These are phyloP conservation scores for Diloba caeruleocephala DNA, from an alignment of 2,888 invertebrate species.

Conservation along the genomic window DNA sequence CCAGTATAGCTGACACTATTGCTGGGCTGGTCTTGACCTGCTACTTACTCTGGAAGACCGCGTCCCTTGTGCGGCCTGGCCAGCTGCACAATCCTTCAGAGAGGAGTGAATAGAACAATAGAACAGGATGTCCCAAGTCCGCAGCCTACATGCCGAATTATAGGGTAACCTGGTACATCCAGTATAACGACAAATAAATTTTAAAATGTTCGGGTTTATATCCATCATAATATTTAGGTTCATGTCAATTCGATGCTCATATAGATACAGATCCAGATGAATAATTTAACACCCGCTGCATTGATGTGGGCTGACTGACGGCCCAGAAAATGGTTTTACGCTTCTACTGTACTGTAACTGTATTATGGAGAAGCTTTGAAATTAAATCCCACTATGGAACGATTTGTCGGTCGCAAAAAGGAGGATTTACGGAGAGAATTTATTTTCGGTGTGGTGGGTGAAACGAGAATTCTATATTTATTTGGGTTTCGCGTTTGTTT, in stretches of 20 bases:
- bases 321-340: constrained; percentile 52
- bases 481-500: too few relatives aligned
- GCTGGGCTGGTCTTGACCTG: too few relatives aligned
- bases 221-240: constrained; percentile 40
- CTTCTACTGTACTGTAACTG: constrained; percentile 44
- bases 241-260: constrained; percentile 23
- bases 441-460: constrained; percentile 10
- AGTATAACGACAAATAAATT: too few relatives aligned
- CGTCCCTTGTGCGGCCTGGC: too few relatives aligned
- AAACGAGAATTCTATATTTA: too few relatives aligned
- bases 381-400: constrained; percentile 38
- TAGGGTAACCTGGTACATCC: too few relatives aligned
- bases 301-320: constrained; percentile 47
- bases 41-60: too few relatives aligned
- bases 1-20: too few relatives aligned
- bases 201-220: constrained; percentile 14
- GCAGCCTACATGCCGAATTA: too few relatives aligned
- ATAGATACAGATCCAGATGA: constrained; percentile 37
- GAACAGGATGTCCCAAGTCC: too few relatives aligned
- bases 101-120: too few relatives aligned
- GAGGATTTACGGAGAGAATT: constrained; percentile 8
- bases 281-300: constrained; percentile 49
- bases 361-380: constrained; percentile 37
- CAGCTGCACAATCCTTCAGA: too few relatives aligned
- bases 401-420: constrained; percentile 15